Evolutionary conservation across 2,888 invertebrate genomes (phyloP), one percentile per base, ranked within the genome.

Genomic region (Terebella lapidaria): DNA sequence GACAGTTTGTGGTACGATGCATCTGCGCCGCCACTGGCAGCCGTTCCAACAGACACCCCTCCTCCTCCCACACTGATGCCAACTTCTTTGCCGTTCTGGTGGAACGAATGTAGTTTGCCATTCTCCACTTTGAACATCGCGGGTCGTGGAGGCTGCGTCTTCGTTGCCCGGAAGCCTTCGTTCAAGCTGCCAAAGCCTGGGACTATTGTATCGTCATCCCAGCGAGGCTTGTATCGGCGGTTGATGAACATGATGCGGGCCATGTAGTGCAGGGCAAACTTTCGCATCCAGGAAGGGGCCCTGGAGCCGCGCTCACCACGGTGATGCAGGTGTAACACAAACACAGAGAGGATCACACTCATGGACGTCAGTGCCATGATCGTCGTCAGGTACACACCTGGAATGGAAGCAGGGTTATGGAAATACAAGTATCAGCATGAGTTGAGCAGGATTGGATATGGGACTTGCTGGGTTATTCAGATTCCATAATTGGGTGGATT

Each of bases 361-460:
- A 76, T 63, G 60, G 76, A 75, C 57, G 74, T 75, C 65, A 74
- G 73, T 4, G 75, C 69, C 60, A 77, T 64, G 1, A 76, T 74
- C 1, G 75, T 71, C 69, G 76, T 74, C 53, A 77, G 67, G 58
- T 77, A 77, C 27, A 77, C 74, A 63, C 76, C 77, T 77, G 66
- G n/a, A 18, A n/a, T n/a, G n/a, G n/a, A n/a, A n/a, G n/a, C n/a
- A n/a, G n/a, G n/a, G n/a, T n/a, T n/a, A n/a, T n/a, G n/a, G n/a
- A n/a, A n/a, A n/a, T n/a, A n/a, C n/a, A n/a, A n/a, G n/a, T n/a
- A n/a, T n/a, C n/a, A n/a, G n/a, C n/a, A n/a, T n/a, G n/a, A n/a
- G n/a, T n/a, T n/a, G n/a, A n/a, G n/a, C n/a, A n/a, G n/a, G n/a
- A n/a, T n/a, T n/a, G n/a, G n/a, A n/a, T n/a, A n/a, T n/a, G n/a